These are phyloP conservation scores for Ambastaia sidthimunki DNA, from an alignment of 2,797 vertebrate genomes.

Conservation along the genomic window DNA sequence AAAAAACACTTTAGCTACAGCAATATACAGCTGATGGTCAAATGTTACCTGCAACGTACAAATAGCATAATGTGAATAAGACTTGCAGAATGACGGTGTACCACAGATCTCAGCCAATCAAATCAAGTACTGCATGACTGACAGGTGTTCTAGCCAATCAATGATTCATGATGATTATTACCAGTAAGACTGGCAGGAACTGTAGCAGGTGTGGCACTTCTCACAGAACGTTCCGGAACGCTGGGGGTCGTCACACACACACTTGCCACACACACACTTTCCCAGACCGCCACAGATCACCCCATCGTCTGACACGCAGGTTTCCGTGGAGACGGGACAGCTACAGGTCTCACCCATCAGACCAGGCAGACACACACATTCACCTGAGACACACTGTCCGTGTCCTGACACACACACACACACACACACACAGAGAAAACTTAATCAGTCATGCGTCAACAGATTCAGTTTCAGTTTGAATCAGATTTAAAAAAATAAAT, in stretches of 20 bases:
- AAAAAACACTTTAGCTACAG: too few relatives aligned
- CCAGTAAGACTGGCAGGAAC: conserved; percentile 87
- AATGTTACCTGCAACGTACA: too few relatives aligned
- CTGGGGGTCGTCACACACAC: conserved; percentile 83
- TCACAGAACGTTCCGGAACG: conserved; percentile 89
- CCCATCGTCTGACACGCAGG: conserved; percentile 82
- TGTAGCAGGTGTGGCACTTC: conserved; percentile 86
- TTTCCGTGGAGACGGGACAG: conserved; percentile 80
- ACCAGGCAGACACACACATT: conserved; percentile 84
- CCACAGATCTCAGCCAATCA: too few relatives aligned
- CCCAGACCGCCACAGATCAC: conserved; percentile 88
- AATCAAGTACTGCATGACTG: too few relatives aligned
- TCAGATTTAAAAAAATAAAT: too few relatives aligned
- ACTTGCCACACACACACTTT: conserved; percentile 87
- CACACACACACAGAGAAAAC: too few relatives aligned
- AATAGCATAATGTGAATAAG: too few relatives aligned
- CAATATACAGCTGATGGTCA: too few relatives aligned
- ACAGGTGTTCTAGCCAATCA: conserved; percentile 49
- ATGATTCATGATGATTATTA: conserved; percentile 63
- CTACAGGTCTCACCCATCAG: conserved; percentile 90
- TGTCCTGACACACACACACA: conserved; percentile 75
- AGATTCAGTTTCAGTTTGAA: too few relatives aligned
- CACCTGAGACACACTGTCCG: conserved; percentile 86
- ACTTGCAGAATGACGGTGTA: too few relatives aligned
- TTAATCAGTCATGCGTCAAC: too few relatives aligned